phyloP scores from a whole-genome alignment of 30 jellyfish, hydroid and myxozoan species.

The Mastigias papua region DNA sequence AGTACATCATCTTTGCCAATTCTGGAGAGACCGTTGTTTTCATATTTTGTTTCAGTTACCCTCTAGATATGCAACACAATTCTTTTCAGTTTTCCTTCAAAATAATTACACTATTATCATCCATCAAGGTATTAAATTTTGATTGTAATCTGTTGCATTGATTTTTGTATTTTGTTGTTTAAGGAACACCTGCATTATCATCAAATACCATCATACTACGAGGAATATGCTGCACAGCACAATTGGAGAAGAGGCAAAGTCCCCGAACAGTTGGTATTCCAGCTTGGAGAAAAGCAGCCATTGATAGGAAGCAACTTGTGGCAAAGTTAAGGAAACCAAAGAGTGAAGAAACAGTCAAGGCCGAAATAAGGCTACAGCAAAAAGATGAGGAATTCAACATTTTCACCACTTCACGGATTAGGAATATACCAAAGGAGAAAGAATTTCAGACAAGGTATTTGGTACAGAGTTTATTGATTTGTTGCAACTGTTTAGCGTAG shows the following conservation, averaged over 20 bases:
- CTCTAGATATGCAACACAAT: no score
- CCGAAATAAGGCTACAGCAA: conserved; percentile 42
- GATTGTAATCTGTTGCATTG: neutral
- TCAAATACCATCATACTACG: neutral
- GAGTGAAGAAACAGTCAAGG: conserved; percentile 59
- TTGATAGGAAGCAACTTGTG: conserved; percentile 69
- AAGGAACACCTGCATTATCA: neutral
- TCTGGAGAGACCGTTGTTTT: no score
- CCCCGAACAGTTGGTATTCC: conserved; percentile 81
- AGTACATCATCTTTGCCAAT: no score
- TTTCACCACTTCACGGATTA: conserved; percentile 50
- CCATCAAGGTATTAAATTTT: no score
- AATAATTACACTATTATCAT: no score
- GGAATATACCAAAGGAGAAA: conserved; percentile 37
- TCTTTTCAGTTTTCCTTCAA: no score
- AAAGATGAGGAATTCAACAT: conserved; percentile 52
- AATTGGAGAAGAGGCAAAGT: conserved; percentile 72
- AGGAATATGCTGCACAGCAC: conserved; percentile 31
- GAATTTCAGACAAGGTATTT: conserved; percentile 30
- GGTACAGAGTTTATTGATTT: no score
- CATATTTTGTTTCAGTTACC: no score
- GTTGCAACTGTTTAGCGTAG: no score
- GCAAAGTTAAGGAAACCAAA: conserved; percentile 68
- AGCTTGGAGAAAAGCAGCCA: conserved; percentile 85
- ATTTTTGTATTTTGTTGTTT: neutral